Conservation (phyloP, 2,888 invertebrate genomes). For the Amblyteles armatorius region DNA sequence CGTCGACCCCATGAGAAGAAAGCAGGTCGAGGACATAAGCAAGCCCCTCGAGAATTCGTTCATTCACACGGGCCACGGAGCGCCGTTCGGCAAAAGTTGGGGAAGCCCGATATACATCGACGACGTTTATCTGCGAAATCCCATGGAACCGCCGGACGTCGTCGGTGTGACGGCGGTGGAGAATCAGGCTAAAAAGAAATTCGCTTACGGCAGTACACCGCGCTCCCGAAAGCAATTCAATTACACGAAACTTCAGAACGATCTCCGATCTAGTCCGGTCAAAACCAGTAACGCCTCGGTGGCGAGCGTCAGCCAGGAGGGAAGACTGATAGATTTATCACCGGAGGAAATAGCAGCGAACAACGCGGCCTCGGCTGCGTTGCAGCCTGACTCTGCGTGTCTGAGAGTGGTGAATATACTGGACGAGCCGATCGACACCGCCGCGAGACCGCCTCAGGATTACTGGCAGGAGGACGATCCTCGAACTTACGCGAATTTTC, state of each 20-base stretch:
- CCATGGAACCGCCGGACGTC: conserved; percentile 90
- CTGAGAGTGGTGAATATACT: conserved; percentile 82
- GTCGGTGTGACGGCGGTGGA: conserved; percentile 84
- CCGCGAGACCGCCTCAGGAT: conserved; percentile 67
- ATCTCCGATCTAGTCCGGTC: conserved; percentile 84
- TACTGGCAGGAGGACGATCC: conserved; percentile 78
- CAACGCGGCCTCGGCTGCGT: conserved; percentile 64
- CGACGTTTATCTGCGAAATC: conserved; percentile 91
- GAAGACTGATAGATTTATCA: conserved; percentile 91
- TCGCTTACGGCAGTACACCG: conserved; percentile 79
- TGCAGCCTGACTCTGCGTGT: conserved; percentile 71
- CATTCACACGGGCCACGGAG: conserved; percentile 92
- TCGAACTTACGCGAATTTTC: conserved; percentile 81
- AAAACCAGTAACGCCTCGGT: conserved; percentile 82
- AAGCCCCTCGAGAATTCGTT: conserved; percentile 93
- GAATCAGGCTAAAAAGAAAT: conserved; percentile 84
- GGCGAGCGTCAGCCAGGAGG: conserved; percentile 85
- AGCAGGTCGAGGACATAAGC: conserved; percentile 90
- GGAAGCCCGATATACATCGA: conserved; percentile 93
- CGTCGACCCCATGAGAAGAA: conserved; percentile 90
- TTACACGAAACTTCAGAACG: conserved; percentile 93
- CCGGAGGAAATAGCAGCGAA: conserved; percentile 85
- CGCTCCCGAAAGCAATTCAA: conserved; percentile 90
- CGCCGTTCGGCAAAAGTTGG: conserved; percentile 92
- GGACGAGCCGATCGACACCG: conserved; percentile 81